A percentile compares a stretch with the other conserved stretches of the same genome.
Evolutionary conservation across 1,140 invertebrate genomes (phyloP).

Genomic region (Aphis craccivora): DNA sequence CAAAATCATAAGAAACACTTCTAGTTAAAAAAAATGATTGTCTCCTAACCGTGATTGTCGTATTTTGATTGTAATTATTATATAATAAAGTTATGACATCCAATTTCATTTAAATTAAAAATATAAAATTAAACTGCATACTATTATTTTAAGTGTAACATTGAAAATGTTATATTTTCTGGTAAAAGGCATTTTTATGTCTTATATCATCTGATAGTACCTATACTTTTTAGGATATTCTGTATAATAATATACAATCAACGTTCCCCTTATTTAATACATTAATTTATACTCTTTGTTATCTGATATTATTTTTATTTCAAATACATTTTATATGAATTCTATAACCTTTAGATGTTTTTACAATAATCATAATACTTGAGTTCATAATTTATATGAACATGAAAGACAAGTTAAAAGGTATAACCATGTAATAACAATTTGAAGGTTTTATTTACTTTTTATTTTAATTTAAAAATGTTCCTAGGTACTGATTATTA

Average conservation of each 20-base stretch:
- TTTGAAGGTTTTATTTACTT: not conserved
- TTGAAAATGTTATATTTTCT: not conserved
- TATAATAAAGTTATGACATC: not conserved
- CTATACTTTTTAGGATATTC: not conserved
- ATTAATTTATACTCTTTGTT: not conserved
- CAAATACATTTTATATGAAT: too few relatives aligned
- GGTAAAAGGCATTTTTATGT: not conserved
- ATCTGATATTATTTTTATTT: not conserved
- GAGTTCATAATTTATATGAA: not conserved
- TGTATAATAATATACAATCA: not conserved
- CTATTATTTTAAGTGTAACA: too few relatives aligned
- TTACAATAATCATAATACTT: not conserved
- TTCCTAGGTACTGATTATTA: not conserved
- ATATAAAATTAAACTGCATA: not conserved
- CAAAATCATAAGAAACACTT: not conserved
- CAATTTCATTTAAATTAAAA: not conserved
- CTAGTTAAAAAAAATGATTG: not conserved
- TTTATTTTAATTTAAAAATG: not conserved
- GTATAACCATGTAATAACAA: not conserved
- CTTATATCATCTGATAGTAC: not conserved
- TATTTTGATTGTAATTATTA: not conserved
- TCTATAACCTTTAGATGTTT: not conserved
- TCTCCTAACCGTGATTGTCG: not conserved
- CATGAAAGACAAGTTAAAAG: not conserved
- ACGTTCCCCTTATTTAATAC: too few relatives aligned